Conservation (phyloP, 2,113 vertebrate genomes). For the Hemiscyllium ocellatum region DNA sequence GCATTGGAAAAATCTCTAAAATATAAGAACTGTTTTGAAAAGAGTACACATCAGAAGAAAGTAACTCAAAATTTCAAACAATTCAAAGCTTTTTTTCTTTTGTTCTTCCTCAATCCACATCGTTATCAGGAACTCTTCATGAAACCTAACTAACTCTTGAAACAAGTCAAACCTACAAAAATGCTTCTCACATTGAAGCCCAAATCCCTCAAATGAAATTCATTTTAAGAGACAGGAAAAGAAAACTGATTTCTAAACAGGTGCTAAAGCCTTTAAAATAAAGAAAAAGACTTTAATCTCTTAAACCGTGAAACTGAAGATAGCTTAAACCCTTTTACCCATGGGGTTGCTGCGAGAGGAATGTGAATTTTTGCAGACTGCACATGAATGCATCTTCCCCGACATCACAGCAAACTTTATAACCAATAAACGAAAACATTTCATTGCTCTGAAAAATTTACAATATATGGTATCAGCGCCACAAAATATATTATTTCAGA, state of each 20-base stretch:
- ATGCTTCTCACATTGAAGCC: neutral
- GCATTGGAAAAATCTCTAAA: neutral
- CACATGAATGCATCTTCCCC: neutral
- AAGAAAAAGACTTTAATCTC: neutral
- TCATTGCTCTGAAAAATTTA: neutral
- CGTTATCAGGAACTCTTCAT: neutral
- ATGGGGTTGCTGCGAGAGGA: neutral
- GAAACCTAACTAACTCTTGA: neutral
- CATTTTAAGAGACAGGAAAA: neutral
- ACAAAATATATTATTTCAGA: neutral
- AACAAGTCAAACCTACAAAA: neutral
- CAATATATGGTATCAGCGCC: too few species aligned
- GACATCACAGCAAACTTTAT: neutral
- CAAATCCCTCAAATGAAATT: conserved; percentile 9
- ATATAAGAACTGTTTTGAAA: neutral
- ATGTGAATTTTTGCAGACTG: neutral
- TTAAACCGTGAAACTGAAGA: conserved; percentile 18
- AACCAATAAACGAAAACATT: neutral
- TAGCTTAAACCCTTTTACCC: neutral
- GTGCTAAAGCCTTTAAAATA: neutral
- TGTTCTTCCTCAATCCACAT: neutral
- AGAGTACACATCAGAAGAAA: neutral
- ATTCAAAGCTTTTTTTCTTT: neutral
- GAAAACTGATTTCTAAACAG: neutral
- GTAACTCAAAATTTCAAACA: neutral